Conservation (phyloP, 2,888 invertebrate species). For the Lepidochitona cinerea region DNA sequence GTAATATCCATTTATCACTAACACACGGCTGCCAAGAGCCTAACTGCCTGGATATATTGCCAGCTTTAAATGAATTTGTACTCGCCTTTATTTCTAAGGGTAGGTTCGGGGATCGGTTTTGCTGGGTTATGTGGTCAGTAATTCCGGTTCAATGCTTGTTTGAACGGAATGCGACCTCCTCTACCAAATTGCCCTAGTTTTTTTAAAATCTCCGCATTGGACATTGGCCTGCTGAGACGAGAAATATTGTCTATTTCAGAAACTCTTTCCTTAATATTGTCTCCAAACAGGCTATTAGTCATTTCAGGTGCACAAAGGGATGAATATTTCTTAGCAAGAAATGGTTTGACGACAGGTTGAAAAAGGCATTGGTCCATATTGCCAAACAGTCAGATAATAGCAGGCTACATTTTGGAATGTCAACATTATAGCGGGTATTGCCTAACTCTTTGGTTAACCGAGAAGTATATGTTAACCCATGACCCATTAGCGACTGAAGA, state of each 20-base stretch:
- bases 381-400: not conserved
- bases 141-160: not conserved
- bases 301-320: not conserved
- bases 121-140: not conserved
- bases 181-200: not conserved
- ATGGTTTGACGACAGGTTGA: not conserved
- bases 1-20: not conserved
- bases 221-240: not conserved
- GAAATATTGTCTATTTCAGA: not conserved
- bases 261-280: not conserved
- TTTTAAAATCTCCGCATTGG: not conserved
- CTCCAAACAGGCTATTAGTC: not conserved
- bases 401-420: not conserved
- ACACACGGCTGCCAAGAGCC: too few species aligned
- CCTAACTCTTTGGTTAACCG: not conserved
- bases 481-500: not conserved
- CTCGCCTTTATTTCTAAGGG: too few species aligned
- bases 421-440: not conserved
- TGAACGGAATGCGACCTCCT: not conserved
- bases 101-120: too few species aligned
- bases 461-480: not conserved
- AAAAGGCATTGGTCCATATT: not conserved
- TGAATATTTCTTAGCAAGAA: not conserved
- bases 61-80: too few species aligned
- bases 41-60: too few species aligned